These are phyloP conservation scores for Apteryx owenii DNA, from an alignment of 2,113 vertebrate species.

Conservation along the genomic window DNA sequence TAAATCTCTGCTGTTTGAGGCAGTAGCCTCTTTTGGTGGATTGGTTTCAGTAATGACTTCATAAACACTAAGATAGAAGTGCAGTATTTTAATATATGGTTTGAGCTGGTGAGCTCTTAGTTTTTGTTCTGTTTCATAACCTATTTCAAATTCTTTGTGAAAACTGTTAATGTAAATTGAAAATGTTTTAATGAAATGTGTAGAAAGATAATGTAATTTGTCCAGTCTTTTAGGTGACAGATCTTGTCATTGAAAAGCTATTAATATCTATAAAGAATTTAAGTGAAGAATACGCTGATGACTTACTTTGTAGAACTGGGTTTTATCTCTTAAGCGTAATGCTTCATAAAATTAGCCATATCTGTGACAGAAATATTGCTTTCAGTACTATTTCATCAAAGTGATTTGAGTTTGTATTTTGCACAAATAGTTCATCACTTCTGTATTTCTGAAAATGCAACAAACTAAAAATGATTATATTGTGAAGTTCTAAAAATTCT, in stretches of 20 bases:
- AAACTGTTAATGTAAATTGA: not conserved
- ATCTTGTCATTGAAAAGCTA: not conserved
- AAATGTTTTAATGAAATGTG: not conserved
- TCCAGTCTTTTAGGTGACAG: not conserved
- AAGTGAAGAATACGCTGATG: not conserved
- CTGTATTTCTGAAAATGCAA: not conserved
- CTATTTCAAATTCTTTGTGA: not conserved
- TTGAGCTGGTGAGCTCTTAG: not conserved
- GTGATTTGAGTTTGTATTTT: not conserved
- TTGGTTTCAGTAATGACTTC: not conserved
- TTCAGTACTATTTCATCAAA: not conserved
- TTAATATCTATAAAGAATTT: conserved; percentile 1
- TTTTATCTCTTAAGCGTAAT: not conserved
- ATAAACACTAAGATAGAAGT: not conserved
- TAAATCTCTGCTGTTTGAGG: not conserved
- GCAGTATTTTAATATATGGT: not conserved
- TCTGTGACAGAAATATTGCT: not conserved
- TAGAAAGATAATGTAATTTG: not conserved
- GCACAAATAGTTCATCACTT: not conserved
- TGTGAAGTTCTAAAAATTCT: not conserved
- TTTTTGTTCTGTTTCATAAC: not conserved
- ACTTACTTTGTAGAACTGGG: not conserved
- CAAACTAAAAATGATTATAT: not conserved
- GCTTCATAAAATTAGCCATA: not conserved
- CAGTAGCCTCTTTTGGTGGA: not conserved